Percentiles rank a stretch among this genome's conserved stretches.
These are phyloP conservation scores for Nesometra sesokonis DNA, from an alignment of 35 echinoderm and acorn worm genomes.

Conservation along the genomic window DNA sequence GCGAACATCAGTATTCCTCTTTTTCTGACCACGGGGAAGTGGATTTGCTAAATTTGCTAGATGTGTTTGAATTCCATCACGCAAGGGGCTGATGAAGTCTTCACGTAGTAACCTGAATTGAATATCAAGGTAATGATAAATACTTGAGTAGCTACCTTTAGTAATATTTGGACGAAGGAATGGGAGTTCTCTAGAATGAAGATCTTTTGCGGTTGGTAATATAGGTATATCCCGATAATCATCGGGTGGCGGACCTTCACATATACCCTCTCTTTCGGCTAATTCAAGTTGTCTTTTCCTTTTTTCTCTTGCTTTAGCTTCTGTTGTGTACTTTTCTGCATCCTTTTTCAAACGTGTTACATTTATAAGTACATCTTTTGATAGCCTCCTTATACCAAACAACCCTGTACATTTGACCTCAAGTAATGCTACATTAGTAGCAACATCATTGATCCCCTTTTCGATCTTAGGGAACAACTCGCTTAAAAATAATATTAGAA, in stretches of 20 bases:
- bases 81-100: conserved; percentile 47
- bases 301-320: neutral
- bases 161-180: conserved; percentile 47
- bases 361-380: neutral
- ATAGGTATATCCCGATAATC: conserved; percentile 55
- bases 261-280: neutral
- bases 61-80: conserved; percentile 33
- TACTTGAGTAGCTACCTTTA: conserved; percentile 23
- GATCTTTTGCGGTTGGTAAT: conserved; percentile 20
- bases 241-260: conserved; percentile 37
- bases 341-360: neutral
- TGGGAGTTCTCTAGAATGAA: conserved; percentile 2
- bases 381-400: neutral
- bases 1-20: conserved; percentile 30
- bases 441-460: neutral
- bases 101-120: conserved; percentile 54
- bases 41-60: conserved; percentile 31
- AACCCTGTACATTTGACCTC: neutral
- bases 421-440: neutral
- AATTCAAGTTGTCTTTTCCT: neutral
- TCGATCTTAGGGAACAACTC: neutral
- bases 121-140: conserved; percentile 58
- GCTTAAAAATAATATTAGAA: neutral
- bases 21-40: conserved; percentile 17
- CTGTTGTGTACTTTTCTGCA: neutral